Base-by-base conservation (phyloP, 64 coral and sea anemone species). In the Pocillopora verrucosa region DNA sequence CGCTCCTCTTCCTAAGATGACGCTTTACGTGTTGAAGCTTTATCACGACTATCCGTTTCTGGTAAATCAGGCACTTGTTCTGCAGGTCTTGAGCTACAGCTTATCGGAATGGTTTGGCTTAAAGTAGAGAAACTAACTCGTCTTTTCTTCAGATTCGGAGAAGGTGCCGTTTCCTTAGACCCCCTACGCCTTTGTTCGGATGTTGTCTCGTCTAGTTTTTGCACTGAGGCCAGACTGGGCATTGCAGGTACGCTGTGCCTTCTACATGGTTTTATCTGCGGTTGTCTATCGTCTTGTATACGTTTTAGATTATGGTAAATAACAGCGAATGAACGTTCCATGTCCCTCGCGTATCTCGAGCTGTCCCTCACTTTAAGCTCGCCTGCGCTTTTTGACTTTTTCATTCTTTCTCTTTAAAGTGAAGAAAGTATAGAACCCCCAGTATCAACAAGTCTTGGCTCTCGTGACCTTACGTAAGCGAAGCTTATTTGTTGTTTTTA, bases 251-350 rank as follows among this genome's bases (percentile, higher is more conserved):
- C 82, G 19, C 64, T 84, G 22, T 72, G 16, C 14, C 82, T 51
- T 72, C 82, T 84, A 13, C 4, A 11, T 9, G 19, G 34, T 6
- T 20, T 14, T 16, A 22, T 10, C 5, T 84, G 16, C 10, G 9
- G 37, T 56, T 34, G 36, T 84, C 38, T 72, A 11, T 57, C 64
- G 9, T 84, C 82, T 70, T 84, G 82, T 56, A 84, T 84, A 45
- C 63, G 63, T 72, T 41, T 84, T 5, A 84, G 37, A 72, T 84
- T 84, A n/a, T 84, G 82, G 26, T 72, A 84, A 24, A 84, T 84
- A 70, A 84, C 82, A 10, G 82, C 63, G 70, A 84, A 84, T 3
- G 82, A 84, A 36, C 64, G 68, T 56, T 84, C 64, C 36, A 84
- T 84, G 4, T 84, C 82, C 45, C 64, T 84, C 36, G 68, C 63